A percentile compares a stretch with the other conserved stretches of the same genome.
These are phyloP conservation scores for Dyspetes luteomarginatus DNA, from an alignment of 2,888 invertebrate genomes.

Conservation along the genomic window DNA sequence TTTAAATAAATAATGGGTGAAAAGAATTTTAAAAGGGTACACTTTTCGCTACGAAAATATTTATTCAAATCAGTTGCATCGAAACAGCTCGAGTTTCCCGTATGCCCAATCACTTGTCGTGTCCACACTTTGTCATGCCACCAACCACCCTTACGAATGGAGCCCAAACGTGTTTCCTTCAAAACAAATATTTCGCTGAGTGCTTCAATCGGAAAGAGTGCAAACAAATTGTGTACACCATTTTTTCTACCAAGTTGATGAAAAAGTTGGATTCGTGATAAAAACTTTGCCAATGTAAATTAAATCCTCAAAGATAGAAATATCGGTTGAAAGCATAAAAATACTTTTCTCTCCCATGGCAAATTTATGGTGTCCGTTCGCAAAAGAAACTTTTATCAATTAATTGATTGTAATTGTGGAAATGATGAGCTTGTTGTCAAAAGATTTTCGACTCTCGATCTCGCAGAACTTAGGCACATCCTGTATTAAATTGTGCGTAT, in stretches of 20 bases:
- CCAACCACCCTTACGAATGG: background rate
- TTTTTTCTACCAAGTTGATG: background rate
- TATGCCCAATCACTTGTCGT: too few species aligned
- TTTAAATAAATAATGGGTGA: too few species aligned
- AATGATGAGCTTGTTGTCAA: too few species aligned
- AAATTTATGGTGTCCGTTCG: background rate
- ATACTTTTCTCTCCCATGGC: background rate
- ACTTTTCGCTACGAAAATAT: too few species aligned
- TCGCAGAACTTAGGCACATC: background rate
- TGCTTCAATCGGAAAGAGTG: background rate
- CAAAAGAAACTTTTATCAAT: background rate
- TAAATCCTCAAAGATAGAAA: background rate
- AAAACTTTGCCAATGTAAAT: background rate
- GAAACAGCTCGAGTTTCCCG: background rate
- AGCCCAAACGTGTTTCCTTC: background rate
- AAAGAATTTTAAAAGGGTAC: too few species aligned
- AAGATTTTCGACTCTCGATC: too few species aligned
- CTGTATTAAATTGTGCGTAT: background rate
- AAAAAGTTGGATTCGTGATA: background rate
- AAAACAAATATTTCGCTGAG: background rate
- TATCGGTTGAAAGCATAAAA: background rate
- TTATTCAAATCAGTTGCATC: too few species aligned
- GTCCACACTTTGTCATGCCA: background rate
- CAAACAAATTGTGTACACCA: background rate
- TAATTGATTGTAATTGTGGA: background rate